Evolutionary conservation across 2,113 vertebrate genomes (phyloP).

Genomic region (Forbesichthys agassizii): DNA sequence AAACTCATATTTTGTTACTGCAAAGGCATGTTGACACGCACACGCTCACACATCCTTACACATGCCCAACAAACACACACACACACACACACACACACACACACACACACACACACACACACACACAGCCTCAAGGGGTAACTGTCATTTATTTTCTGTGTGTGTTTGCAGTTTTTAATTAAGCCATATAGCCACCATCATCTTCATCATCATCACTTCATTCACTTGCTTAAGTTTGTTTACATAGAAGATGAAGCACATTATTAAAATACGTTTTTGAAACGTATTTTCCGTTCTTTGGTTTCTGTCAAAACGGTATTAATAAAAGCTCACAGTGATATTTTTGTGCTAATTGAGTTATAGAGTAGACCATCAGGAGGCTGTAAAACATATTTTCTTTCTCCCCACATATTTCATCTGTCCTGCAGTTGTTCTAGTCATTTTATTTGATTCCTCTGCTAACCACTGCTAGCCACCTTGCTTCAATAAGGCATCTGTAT

Average conservation of each 20-base stretch:
- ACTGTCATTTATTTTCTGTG: too few relatives aligned
- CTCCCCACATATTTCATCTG: constrained; percentile 8
- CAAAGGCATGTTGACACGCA: background rate
- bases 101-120: constrained; percentile 1
- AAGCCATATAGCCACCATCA: too few relatives aligned
- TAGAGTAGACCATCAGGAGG: too few relatives aligned
- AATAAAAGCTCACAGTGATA: too few relatives aligned
- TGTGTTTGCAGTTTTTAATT: too few relatives aligned
- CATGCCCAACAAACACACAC: background rate
- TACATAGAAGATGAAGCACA: too few relatives aligned
- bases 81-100: constrained; percentile 1
- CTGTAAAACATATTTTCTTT: background rate
- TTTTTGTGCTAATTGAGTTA: too few relatives aligned
- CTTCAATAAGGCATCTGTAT: background rate
- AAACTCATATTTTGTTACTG: background rate
- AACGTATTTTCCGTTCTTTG: background rate
- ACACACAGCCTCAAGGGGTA: background rate
- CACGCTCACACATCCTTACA: constrained; percentile 13
- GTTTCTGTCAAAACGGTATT: background rate
- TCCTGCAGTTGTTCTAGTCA: background rate
- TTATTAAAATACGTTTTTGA: background rate
- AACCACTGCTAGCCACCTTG: background rate
- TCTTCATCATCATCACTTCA: too few relatives aligned
- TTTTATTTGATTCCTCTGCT: constrained; percentile 14
- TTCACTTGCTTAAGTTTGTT: too few relatives aligned